Base-by-base conservation (phyloP, 2,888 invertebrate genomes). In the Protula sp. region DNA sequence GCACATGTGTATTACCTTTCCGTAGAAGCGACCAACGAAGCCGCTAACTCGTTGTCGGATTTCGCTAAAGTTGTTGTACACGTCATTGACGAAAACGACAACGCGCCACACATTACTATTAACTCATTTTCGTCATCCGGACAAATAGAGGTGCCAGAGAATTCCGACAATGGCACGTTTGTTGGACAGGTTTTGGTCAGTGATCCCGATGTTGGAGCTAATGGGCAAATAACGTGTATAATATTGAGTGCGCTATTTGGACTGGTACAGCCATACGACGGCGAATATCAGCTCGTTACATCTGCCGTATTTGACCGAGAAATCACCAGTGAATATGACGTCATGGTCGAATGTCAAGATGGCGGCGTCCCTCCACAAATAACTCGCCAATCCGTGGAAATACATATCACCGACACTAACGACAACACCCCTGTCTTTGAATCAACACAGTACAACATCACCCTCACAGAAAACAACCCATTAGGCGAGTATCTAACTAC, bases 181-280 rank as follows among this genome's bases (percentile, higher is more conserved):
- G 38, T 38, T 38, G 38, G 9, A 38, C 38, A 38, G 9, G 9
- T 38, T 14, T 19, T 9, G 9, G 38, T 38, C 9, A 9, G 19
- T 38, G 38, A 38, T 19, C 38, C 28, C 14, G 63, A 63, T 47
- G 53, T 58, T 24, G 63, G 58, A 28, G 53, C 47, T 24, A 59
- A 59, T 24, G 61, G 61, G 9, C 52, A 58, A 51, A 47, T 61
- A 28, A 38, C 47, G 30, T 63, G 64, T 66, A 1, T 71, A 52
- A 22, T 68, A 67, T 60, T 74, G 73, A 19, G 64, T 64, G 63
- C 71, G 72, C 67, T 75, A 74, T 55, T 72, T 70, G 24, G 75
- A 66, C 72, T 77, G 61, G 24, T 62, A 60, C 59, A 59, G 45
- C 31, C 57, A 2, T 31, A 22, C 14, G 55, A 59, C 2, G 58